Conservation (phyloP, 2,113 vertebrate genomes). For the Arenaria interpres region DNA sequence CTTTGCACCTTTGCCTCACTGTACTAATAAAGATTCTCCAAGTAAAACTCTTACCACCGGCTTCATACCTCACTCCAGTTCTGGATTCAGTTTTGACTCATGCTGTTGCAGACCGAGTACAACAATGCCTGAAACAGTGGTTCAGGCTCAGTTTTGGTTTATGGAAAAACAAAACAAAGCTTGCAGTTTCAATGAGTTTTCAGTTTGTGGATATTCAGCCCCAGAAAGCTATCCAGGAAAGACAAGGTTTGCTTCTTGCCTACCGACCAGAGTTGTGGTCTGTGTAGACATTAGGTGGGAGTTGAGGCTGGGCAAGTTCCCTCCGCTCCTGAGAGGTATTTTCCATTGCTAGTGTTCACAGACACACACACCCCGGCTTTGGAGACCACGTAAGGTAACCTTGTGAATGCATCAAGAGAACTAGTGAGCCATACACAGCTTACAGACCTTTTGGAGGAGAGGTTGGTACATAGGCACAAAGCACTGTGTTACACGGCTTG, state of each 20-base stretch:
- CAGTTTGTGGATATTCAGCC: not conserved
- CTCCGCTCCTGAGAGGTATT: not conserved
- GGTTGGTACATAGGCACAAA: not conserved
- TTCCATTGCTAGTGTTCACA: not conserved
- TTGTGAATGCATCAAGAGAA: not conserved
- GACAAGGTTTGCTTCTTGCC: not conserved
- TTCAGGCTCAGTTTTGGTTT: not conserved
- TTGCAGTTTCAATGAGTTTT: not conserved
- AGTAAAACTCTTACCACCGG: not conserved
- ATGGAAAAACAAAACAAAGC: not conserved
- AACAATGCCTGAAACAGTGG: not conserved
- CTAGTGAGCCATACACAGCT: not conserved
- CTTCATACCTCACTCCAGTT: not conserved
- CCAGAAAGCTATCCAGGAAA: not conserved
- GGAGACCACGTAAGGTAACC: not conserved
- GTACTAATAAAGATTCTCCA: not conserved
- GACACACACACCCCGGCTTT: not conserved
- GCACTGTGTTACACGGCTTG: not conserved
- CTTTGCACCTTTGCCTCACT: not conserved
- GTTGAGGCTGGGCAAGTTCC: not conserved
- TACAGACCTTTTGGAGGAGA: not conserved
- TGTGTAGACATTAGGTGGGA: not conserved
- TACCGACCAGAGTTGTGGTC: not conserved
- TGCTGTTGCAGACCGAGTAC: not conserved
- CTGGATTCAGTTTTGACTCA: not conserved